phyloP scores from a whole-genome alignment of 2,113 vertebrate species.

The Sialia sialis region DNA sequence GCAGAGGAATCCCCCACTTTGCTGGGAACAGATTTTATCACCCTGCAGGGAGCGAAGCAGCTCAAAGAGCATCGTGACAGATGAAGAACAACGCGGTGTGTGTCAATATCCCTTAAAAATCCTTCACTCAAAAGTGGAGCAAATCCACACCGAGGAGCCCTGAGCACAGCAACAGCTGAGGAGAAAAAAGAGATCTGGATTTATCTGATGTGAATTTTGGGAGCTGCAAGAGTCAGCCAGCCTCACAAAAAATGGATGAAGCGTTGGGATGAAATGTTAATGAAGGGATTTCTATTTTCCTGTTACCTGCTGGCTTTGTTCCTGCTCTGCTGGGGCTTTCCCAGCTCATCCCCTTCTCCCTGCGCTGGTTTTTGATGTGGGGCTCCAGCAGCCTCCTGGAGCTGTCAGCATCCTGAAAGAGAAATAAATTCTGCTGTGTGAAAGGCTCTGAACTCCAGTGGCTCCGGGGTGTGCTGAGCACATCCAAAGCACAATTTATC shows the following conservation, averaged over 20 bases:
- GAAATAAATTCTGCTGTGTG: background rate
- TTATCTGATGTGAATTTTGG: background rate
- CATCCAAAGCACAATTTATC: rapidly evolving
- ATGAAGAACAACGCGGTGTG: background rate
- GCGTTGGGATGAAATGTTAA: background rate
- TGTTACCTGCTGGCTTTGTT: background rate
- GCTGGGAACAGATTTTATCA: background rate
- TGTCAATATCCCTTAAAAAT: background rate
- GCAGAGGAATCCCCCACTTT: background rate
- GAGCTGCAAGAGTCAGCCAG: rapidly evolving
- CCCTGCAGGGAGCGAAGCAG: background rate
- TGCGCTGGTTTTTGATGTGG: background rate
- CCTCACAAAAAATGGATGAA: background rate
- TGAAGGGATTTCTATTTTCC: background rate
- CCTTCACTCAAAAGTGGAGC: background rate
- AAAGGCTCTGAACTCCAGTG: rapidly evolving
- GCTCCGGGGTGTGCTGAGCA: rapidly evolving
- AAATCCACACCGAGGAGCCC: background rate
- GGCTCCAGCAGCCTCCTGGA: background rate
- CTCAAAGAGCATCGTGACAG: rapidly evolving
- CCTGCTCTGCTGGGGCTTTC: background rate
- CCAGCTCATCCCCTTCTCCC: background rate
- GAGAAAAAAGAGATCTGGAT: background rate
- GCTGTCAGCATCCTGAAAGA: background rate
- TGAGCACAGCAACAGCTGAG: background rate